Percentiles rank a stretch among this genome's conserved stretches.
These are phyloP conservation scores for Lycorma delicatula DNA, from an alignment of 1,140 invertebrate species.

Conservation along the genomic window DNA sequence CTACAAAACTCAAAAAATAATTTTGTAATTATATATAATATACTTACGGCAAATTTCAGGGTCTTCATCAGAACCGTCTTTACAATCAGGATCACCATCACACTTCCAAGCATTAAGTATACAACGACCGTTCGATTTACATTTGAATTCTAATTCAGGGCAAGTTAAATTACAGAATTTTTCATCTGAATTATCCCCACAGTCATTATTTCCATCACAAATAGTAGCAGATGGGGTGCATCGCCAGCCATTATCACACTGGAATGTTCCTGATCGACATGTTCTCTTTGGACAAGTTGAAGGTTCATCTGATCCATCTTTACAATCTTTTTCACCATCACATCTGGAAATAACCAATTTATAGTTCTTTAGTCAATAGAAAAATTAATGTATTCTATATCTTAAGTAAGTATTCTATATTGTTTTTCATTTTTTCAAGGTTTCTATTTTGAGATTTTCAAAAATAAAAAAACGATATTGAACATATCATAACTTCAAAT, in stretches of 20 bases:
- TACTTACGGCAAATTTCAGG: constrained; percentile 70
- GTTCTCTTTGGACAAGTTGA: constrained; percentile 63
- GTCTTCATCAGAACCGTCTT: constrained; percentile 90
- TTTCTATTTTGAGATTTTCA: too few species aligned
- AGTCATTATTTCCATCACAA: constrained; percentile 88
- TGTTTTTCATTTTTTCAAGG: too few species aligned
- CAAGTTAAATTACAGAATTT: constrained; percentile 69
- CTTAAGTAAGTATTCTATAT: too few species aligned
- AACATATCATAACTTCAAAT: too few species aligned
- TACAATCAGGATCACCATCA: constrained; percentile 90
- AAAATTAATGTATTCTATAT: too few species aligned
- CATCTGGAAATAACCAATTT: constrained; percentile 43
- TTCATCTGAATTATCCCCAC: constrained; percentile 72
- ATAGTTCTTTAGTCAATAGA: too few species aligned
- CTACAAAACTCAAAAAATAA: background rate
- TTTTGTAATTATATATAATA: background rate
- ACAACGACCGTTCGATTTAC: constrained; percentile 79
- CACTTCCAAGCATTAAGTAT: constrained; percentile 93
- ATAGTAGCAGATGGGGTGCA: constrained; percentile 87
- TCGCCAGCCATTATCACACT: constrained; percentile 79
- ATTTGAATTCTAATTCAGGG: constrained; percentile 89
- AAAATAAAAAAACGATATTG: too few species aligned
- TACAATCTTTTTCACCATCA: constrained; percentile 79
- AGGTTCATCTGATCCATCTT: constrained; percentile 88
- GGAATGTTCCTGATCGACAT: constrained; percentile 82